These are phyloP conservation scores for Arenicola marina DNA, from an alignment of 2,888 invertebrate species.

Conservation along the genomic window DNA sequence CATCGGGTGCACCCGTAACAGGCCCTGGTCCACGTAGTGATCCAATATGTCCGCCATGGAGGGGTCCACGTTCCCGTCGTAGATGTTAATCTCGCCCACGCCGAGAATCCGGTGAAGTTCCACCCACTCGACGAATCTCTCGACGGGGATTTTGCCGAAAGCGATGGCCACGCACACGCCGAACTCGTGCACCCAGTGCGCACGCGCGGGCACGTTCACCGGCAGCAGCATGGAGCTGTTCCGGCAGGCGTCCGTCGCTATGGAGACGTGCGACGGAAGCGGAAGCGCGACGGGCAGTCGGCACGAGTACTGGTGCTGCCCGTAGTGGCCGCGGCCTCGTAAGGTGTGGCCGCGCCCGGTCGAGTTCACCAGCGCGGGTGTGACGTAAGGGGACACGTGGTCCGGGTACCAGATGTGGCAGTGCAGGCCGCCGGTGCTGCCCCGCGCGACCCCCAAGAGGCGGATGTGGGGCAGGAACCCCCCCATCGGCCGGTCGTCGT, in stretches of 20 bases:
- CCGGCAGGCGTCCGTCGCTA: conserved; percentile 12
- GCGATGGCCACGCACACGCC: conserved; percentile 31
- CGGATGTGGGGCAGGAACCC: conserved; percentile 19
- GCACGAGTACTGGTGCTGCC: conserved; percentile 23
- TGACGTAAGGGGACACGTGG: conserved; percentile 19
- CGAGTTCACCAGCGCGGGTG: neutral
- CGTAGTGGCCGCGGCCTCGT: conserved; percentile 7
- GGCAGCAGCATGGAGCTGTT: conserved; percentile 17
- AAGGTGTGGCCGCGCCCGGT: conserved; percentile 17
- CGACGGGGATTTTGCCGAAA: conserved; percentile 14
- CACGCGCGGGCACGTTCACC: conserved; percentile 6
- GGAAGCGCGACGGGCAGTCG: conserved; percentile 11
- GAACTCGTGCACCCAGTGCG: conserved; percentile 26
- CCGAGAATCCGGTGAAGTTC: conserved; percentile 30
- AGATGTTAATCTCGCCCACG: conserved; percentile 26
- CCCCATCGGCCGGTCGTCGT: conserved; percentile 27
- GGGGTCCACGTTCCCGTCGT: conserved; percentile 17
- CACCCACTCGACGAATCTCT: conserved; percentile 30
- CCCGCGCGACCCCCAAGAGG: conserved; percentile 12
- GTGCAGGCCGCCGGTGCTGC: conserved; percentile 1
- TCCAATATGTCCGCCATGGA: conserved; percentile 7
- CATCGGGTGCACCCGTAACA: conserved; percentile 19
- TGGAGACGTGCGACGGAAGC: conserved; percentile 27
- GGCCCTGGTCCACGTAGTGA: conserved; percentile 17
- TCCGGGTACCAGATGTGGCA: conserved; percentile 32